Percentiles rank a stretch among this genome's conserved stretches.
phyloP scores from a whole-genome alignment of 2,113 vertebrate species.

The Zosterops lateralis region DNA sequence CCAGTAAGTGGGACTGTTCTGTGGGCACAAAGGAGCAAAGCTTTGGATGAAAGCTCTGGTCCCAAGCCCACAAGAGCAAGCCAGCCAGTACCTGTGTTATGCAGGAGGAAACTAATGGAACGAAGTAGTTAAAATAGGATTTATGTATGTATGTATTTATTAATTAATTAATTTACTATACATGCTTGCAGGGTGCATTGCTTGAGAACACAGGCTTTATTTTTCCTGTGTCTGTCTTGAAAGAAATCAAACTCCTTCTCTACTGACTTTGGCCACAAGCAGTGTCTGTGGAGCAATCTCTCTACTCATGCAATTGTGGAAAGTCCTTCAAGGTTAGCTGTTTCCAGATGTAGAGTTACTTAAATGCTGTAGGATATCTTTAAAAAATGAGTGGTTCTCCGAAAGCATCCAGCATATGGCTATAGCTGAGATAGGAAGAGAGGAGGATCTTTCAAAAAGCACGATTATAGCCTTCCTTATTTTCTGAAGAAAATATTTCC shows the following conservation, averaged over 20 bases:
- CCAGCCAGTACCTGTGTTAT: background rate
- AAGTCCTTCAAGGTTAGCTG: slow-evolving; percentile 34
- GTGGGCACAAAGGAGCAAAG: background rate
- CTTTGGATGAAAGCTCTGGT: background rate
- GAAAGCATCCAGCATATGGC: background rate
- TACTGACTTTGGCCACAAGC: slow-evolving; percentile 72
- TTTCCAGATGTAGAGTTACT: slow-evolving; percentile 3
- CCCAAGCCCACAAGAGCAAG: background rate
- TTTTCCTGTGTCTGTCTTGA: background rate
- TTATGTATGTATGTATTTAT: background rate
- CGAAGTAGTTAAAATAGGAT: background rate
- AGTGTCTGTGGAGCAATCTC: slow-evolving; percentile 50
- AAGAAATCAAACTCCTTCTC: slow-evolving; percentile 63
- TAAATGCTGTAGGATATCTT: background rate
- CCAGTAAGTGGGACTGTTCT: background rate
- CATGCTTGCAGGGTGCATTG: background rate
- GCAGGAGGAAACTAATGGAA: background rate
- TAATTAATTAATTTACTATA: background rate
- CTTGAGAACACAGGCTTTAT: slow-evolving; percentile 11
- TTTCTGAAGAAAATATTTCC: slow-evolving; percentile 16
- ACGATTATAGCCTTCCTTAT: background rate
- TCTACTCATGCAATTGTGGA: slow-evolving; percentile 11
- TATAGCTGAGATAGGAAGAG: background rate
- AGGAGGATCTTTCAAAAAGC: background rate
- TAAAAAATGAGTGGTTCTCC: background rate